Evolutionary conservation across 2,888 invertebrate genomes (phyloP).

Genomic region (Cheiracanthium punctorium): DNA sequence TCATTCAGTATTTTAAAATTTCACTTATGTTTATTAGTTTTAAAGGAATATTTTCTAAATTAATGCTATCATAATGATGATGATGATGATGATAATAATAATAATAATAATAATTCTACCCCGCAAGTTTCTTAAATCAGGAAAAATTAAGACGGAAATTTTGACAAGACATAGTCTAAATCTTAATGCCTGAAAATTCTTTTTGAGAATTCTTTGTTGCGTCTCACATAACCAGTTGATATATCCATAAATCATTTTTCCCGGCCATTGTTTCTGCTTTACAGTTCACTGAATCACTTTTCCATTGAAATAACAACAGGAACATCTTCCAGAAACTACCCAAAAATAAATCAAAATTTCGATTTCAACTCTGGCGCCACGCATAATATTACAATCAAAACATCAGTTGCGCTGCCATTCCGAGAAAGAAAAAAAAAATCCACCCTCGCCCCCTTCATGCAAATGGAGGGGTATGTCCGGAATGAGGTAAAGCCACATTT

Average conservation of each 20-base stretch:
- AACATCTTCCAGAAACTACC: conserved; percentile 24
- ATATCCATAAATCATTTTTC: not conserved
- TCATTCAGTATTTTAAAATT: too few species aligned
- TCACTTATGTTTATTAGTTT: too few species aligned
- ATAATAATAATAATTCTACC: too few species aligned
- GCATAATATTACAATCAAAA: conserved; percentile 44
- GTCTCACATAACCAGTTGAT: not conserved
- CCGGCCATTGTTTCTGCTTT: not conserved
- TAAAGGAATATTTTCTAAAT: too few species aligned
- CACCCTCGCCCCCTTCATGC: conserved; percentile 39
- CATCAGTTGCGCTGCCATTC: conserved; percentile 38
- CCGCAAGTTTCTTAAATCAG: too few species aligned
- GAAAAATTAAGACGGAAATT: too few species aligned
- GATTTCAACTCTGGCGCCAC: conserved; percentile 48
- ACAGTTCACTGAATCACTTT: conserved; percentile 3
- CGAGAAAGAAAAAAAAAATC: conserved; percentile 22
- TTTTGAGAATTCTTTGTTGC: too few species aligned
- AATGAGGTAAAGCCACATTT: conserved; percentile 43
- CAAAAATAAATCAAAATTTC: conserved; percentile 40
- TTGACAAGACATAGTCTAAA: too few species aligned
- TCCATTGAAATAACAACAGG: conserved; percentile 19
- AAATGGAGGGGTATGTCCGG: conserved; percentile 30
- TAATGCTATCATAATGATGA: too few species aligned
- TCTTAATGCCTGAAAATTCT: too few species aligned
- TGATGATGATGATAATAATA: too few species aligned